Conservation (phyloP, 2,888 invertebrate species). For the Ichneumoninae sp. region DNA sequence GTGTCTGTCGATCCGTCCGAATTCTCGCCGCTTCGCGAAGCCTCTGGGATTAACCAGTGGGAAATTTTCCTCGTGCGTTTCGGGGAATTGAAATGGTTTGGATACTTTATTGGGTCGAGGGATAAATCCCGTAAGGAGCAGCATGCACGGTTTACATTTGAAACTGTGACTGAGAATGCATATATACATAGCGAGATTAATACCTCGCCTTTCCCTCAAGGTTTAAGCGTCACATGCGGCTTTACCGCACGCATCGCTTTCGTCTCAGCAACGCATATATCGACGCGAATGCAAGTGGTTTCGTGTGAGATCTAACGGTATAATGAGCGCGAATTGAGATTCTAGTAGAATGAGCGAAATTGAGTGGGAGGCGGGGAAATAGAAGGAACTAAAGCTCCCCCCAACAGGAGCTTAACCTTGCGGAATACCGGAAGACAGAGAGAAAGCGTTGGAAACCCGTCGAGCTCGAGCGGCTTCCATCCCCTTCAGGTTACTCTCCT, state of each 20-base stretch:
- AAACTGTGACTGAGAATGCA: background rate
- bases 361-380: constrained; percentile 26
- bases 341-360: constrained; percentile 24
- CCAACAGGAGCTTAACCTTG: constrained; percentile 40
- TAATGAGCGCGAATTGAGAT: constrained; percentile 12
- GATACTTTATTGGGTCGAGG: background rate
- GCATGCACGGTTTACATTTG: no score
- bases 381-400: constrained; percentile 11
- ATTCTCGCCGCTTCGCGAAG: background rate
- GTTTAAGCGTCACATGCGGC: background rate
- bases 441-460: constrained; percentile 42
- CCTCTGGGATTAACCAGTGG: constrained; percentile 23
- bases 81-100: background rate
- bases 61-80: background rate
- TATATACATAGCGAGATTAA: background rate
- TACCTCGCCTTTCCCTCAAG: background rate
- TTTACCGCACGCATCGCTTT: background rate
- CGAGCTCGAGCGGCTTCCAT: constrained; percentile 40
- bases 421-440: constrained; percentile 43
- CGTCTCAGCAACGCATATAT: background rate
- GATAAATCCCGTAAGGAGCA: no score
- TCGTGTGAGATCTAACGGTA: constrained; percentile 1
- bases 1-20: constrained; percentile 20
- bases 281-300: background rate
- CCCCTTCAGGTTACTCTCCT: constrained; percentile 45